Evolutionary conservation across 1,140 invertebrate genomes (phyloP).

Genomic region (Propsilocerus akamusi): DNA sequence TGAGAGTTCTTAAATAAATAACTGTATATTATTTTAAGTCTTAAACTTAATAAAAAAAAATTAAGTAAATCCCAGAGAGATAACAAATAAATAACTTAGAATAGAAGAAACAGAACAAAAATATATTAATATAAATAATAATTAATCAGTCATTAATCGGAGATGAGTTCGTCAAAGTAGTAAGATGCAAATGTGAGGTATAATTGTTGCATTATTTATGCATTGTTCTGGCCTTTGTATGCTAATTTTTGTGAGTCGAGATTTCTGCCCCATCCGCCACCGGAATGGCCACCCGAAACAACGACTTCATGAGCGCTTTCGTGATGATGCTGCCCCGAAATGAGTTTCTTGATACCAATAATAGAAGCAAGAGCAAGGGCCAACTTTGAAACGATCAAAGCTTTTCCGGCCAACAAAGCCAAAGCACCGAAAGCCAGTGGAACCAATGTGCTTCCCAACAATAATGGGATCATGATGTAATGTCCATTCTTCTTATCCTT

Average conservation of each 20-base stretch:
- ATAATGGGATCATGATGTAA: slow-evolving; percentile 50
- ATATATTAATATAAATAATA: too few species aligned
- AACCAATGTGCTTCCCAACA: slow-evolving; percentile 58
- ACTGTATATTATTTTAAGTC: too few species aligned
- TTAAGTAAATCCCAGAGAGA: too few species aligned
- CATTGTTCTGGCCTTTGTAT: slow-evolving; percentile 26
- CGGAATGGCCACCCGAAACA: slow-evolving; percentile 41
- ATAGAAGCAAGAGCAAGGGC: slow-evolving; percentile 62
- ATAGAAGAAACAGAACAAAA: too few species aligned
- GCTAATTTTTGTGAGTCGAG: slow-evolving; percentile 36
- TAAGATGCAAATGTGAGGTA: too few species aligned
- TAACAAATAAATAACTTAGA: too few species aligned
- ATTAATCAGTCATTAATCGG: too few species aligned
- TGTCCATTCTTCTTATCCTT: slow-evolving; percentile 50
- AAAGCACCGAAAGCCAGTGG: slow-evolving; percentile 59
- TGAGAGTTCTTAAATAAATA: too few species aligned
- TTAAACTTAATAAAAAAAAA: too few species aligned
- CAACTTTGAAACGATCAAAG: slow-evolving; percentile 63
- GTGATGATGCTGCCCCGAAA: slow-evolving; percentile 37
- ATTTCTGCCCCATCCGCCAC: slow-evolving; percentile 49
- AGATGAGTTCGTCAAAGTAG: too few species aligned
- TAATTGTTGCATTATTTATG: too few species aligned
- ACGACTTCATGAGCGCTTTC: slow-evolving; percentile 49
- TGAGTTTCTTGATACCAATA: slow-evolving; percentile 63
- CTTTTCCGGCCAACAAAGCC: slow-evolving; percentile 62